Percentiles rank a stretch among this genome's conserved stretches.
These are phyloP conservation scores for Megalops atlanticus DNA, from an alignment of 2,113 vertebrate genomes.

Conservation along the genomic window DNA sequence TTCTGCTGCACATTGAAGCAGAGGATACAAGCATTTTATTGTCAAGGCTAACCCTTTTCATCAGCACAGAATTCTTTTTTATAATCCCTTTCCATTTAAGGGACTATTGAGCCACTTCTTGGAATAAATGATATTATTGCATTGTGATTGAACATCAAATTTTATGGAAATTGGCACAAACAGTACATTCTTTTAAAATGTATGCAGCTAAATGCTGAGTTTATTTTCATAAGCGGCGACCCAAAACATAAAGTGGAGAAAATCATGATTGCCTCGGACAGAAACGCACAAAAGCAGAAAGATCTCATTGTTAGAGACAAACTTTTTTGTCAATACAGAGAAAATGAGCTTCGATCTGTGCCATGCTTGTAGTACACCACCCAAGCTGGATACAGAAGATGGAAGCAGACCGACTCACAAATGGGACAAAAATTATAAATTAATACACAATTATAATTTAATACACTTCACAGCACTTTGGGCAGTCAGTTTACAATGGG, in stretches of 20 bases:
- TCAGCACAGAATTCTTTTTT: neutral
- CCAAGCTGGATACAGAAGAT: neutral
- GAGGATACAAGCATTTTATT: neutral
- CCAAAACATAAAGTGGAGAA: neutral
- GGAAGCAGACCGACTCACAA: neutral
- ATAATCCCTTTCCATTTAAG: neutral
- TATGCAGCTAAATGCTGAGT: neutral
- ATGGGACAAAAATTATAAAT: constrained; percentile 24
- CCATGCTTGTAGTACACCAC: neutral
- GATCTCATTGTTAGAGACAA: neutral
- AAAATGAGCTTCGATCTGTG: constrained; percentile 34
- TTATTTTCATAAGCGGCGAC: constrained; percentile 10
- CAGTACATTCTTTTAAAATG: neutral
- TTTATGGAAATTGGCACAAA: neutral
- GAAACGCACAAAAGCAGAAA: neutral
- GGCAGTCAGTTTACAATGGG: constrained; percentile 16
- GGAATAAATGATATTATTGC: neutral
- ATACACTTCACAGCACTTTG: constrained; percentile 23
- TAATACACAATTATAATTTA: constrained; percentile 31
- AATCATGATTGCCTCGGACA: neutral
- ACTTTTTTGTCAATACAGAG: constrained; percentile 25
- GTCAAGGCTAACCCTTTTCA: constrained; percentile 4
- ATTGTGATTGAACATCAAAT: constrained; percentile 14
- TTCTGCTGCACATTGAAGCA: neutral
- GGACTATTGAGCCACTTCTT: neutral